Percentiles rank a stretch among this genome's conserved stretches.
Evolutionary conservation across 2,113 vertebrate genomes (phyloP).

Genomic region (Myxocyprinus asiaticus): DNA sequence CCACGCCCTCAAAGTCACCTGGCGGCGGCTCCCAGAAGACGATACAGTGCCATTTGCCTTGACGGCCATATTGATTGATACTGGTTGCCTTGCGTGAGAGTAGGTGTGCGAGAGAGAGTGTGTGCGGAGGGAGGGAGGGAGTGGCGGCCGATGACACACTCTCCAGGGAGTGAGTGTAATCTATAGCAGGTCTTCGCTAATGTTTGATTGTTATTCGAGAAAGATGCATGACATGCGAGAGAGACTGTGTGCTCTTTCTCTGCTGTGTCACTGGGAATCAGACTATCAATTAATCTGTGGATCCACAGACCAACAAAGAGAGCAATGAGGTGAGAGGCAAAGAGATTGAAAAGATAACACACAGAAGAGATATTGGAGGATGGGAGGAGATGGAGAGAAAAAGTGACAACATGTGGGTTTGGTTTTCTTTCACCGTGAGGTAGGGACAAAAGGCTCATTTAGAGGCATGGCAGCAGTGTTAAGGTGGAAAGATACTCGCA

Average conservation of each 20-base stretch:
- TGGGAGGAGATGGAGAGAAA: background rate
- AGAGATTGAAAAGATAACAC: background rate
- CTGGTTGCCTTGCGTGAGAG: slow-evolving; percentile 10
- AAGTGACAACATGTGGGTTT: slow-evolving; percentile 8
- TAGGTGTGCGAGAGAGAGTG: slow-evolving; percentile 1
- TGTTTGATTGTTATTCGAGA: slow-evolving; percentile 54
- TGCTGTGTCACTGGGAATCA: slow-evolving; percentile 45
- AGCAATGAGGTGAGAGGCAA: slow-evolving; percentile 7
- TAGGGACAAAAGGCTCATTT: background rate
- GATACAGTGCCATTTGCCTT: slow-evolving; percentile 37
- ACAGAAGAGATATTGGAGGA: background rate
- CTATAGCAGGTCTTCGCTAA: slow-evolving; percentile 44
- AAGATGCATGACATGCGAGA: slow-evolving; percentile 50
- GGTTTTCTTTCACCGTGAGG: background rate
- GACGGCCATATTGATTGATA: slow-evolving; percentile 59
- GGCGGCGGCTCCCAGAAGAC: slow-evolving; percentile 37
- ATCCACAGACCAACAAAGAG: slow-evolving; percentile 26
- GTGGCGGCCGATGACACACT: slow-evolving; percentile 30
- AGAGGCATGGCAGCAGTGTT: background rate
- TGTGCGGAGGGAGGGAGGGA: background rate
- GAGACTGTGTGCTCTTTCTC: slow-evolving; percentile 16
- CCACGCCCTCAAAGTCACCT: slow-evolving; percentile 57
- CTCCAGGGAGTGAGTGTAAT: slow-evolving; percentile 55
- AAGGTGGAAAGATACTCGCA: too few relatives aligned
- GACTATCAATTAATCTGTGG: slow-evolving; percentile 38